Base-by-base conservation (phyloP, 2,888 invertebrate genomes). In the Cataglyphis cursor region DNA sequence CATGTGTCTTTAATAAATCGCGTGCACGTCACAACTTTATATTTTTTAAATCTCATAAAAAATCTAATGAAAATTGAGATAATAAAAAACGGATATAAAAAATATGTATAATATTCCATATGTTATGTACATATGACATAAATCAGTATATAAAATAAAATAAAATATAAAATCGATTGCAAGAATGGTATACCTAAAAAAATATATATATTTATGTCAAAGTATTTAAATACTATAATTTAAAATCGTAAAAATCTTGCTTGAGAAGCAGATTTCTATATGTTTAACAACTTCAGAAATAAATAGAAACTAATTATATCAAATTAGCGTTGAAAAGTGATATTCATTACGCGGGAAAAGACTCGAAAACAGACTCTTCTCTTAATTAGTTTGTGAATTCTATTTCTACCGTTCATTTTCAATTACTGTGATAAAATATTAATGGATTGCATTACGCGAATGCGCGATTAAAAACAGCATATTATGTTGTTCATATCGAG, bases 1-100 rank as follows among this genome's bases (percentile, higher is more conserved):
- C 3, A n/a, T 28, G n/a, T 48, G 78, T 41, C 68, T 78, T 82
- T 85, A 82, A 51, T 35, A 51, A 68, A 54, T 81, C 44, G 57
- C 35, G 12, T 51, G 12, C 48, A 15, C 35, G 54, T 44, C 28
- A 3, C 3, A 15, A 44, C 0, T 15, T 44, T 24, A 44, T 66
- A 24, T 65, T 57, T 38, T n/a, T 41, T 15, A 51, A 75, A 62
- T 64, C 31, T 68, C 41, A 51, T 21, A 12, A 66, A n/a, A 41
- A 51, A 51, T 10, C 15, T 28, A 28, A 6, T 41, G 18, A 70
- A 44, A 41, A 28, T n/a, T 31, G 1, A 10, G 12, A 28, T 5
- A 41, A 24, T 70, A 38, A 51, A 70, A n/a, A 15, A 44, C 1
- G 8, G 8, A 8, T 24, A 44, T 15, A 44, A 44, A 44, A 21